Base-by-base conservation (phyloP, 2,888 invertebrate species). In the Dryadula phaetusa region DNA sequence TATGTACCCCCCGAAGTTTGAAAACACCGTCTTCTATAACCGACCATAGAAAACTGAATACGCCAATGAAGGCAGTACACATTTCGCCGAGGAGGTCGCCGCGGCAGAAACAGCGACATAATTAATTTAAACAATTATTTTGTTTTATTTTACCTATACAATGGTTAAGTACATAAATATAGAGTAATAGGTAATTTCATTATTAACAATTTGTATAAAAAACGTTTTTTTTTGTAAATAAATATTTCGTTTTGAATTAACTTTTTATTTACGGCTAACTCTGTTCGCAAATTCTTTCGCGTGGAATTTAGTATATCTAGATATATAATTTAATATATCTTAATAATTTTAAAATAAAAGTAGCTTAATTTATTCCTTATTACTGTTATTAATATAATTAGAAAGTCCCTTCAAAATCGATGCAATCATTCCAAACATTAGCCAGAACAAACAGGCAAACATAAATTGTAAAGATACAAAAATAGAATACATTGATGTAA, bases 41-140 rank as follows among this genome's bases (percentile, higher is more conserved):
- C 37, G 90, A 92, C 32, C 74, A 84, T 8, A 93, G 93, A 70
- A 93, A 92, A 76, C 83, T 84, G 12, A 93, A 93, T 73, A 95
- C 95, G 0, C 95, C 95, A 0, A 80, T 95, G 76, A 91, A 86
- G 79, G 93, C 89, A 16, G 82, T 92, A 32, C 93, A 93, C 68
- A 78, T 91, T 67, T 88, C 92, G 63, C 90, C 91, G 12, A 85
- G 90, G 77, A 82, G 90, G 77, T 92, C 92, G 44, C 92, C 92
- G 8, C 80, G 91, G 61, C 88, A 84, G 74, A 72, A 78, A 64
- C 82, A 73, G 62, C 72, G 73, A 14, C 18, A 40, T 47, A 70
- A 61, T 64, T 64, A 69, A 62, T 61, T 66, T 56, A 25, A 32
- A 44, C 37, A 37, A 42, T 5, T 65, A 64, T 64, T 62, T 40